A percentile compares a stretch with the other conserved stretches of the same genome.
These are phyloP conservation scores for Callipepla squamata DNA, from an alignment of 2,113 vertebrate species.

Conservation along the genomic window DNA sequence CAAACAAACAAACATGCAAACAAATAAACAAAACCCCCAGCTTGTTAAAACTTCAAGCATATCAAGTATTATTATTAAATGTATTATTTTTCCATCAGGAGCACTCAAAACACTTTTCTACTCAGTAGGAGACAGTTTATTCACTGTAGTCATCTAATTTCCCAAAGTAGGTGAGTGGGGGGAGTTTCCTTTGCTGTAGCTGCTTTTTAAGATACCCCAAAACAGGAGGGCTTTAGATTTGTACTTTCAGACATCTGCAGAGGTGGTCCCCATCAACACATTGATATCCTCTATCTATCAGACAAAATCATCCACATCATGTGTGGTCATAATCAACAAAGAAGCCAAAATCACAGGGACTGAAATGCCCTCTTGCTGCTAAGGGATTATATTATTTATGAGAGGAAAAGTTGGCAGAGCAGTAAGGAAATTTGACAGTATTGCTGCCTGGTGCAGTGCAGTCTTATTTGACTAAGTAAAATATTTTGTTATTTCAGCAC, in stretches of 20 bases:
- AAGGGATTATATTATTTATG: neutral
- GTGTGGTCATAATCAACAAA: neutral
- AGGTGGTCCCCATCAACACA: fast-evolving
- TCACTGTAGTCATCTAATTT: neutral
- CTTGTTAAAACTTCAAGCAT: neutral
- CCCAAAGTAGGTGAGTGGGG: neutral
- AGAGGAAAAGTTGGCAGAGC: neutral
- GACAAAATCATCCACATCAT: neutral
- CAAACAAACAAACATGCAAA: neutral
- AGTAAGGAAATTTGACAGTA: neutral
- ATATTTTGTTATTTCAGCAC: neutral
- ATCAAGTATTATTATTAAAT: neutral
- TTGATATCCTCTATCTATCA: neutral
- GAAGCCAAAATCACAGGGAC: neutral
- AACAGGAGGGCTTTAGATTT: neutral
- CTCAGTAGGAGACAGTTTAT: neutral
- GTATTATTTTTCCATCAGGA: neutral
- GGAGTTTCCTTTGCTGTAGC: neutral
- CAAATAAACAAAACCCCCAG: neutral
- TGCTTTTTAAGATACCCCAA: neutral
- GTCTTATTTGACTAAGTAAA: neutral
- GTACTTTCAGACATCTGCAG: neutral
- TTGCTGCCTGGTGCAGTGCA: neutral
- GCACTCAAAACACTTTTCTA: neutral
- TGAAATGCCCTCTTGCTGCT: neutral